Conservation (phyloP, 92 coral and sea anemone genomes). For the Muricea muricata region DNA sequence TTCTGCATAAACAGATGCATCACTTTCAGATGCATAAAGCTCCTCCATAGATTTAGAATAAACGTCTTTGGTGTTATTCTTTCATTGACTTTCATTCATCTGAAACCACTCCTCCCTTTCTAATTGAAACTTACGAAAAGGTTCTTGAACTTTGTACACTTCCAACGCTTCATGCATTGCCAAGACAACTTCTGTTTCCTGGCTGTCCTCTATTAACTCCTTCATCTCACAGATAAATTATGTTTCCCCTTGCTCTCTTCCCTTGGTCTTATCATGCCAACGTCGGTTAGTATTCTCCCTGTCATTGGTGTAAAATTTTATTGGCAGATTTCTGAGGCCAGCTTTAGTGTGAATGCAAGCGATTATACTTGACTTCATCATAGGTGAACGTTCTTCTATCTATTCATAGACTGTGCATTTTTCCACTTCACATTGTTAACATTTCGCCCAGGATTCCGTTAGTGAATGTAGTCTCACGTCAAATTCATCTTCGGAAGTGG, state of each 20-base stretch:
- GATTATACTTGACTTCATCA: constrained; percentile 64
- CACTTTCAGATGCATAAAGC: constrained; percentile 20
- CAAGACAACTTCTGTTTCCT: constrained; percentile 37
- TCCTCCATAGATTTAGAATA: constrained; percentile 24
- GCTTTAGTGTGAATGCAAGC: constrained; percentile 52
- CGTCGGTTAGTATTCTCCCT: constrained; percentile 22
- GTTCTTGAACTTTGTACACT: constrained; percentile 19
- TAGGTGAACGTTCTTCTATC: constrained; percentile 23
- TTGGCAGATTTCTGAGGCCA: constrained; percentile 61
- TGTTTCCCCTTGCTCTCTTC: constrained; percentile 19
- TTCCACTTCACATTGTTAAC: background rate
- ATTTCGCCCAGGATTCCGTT: constrained; percentile 28
- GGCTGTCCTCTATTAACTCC: constrained; percentile 48
- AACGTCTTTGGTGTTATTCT: background rate
- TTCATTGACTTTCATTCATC: constrained; percentile 30
- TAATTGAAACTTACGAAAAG: constrained; percentile 15
- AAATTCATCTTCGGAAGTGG: constrained; percentile 26
- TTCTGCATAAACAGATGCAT: background rate
- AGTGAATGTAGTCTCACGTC: constrained; percentile 37
- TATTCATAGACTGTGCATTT: constrained; percentile 2
- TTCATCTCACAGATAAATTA: constrained; percentile 32
- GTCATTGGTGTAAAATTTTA: constrained; percentile 62
- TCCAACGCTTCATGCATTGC: constrained; percentile 27
- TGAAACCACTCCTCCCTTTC: constrained; percentile 13
- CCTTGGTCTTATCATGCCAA: constrained; percentile 18